Base-by-base conservation (phyloP, 2,888 invertebrate genomes). In the Sarcophaga subvicina region DNA sequence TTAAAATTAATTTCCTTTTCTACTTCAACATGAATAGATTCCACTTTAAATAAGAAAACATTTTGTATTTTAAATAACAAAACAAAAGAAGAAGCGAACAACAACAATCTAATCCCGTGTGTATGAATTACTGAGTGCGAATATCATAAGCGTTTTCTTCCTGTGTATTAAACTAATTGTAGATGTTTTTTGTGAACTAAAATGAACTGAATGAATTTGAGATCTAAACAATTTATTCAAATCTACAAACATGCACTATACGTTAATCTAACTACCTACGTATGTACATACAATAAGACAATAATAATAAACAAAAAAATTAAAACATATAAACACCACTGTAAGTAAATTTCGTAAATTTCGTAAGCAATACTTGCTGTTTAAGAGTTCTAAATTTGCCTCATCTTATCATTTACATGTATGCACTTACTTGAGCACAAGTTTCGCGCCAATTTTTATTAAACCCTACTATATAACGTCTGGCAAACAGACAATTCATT, bases 381-480 rank as follows among this genome's bases (percentile, higher is more conserved):
- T 47, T 62, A 62, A 75, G 80, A 77, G 54, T 71, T 69, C 64
- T 71, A 54, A 71, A 49, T 64, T 54, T 54, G 71, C 37, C 64
- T 71, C n/a, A 71, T 71, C 49, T 81, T 78, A 76, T 79, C 71
- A 80, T 87, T 76, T 54, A 54, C 17, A 54, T 14, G 37, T 37
- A 6, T 82, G 87, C 67, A 84, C 87, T 84, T 84, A 84, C 87
- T 84, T 84, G 79, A 80, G 85, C 91, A 89, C 91, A 90, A 90
- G 90, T 90, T 91, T 89, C 89, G 88, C 88, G 88, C 89, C 89
- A 88, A 88, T 88, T 89, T 86, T 72, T 85, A 86, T 82, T 86
- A 88, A 87, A 82, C 64, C 67, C 49, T 72, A 83, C 64, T 59
- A 62, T 3, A 76, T 2, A 76, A 22, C 22, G 12, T 20, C 70